Percentiles rank a stretch among this genome's conserved stretches.
These are phyloP conservation scores for Latheticus oryzae DNA, from an alignment of 2,888 invertebrate genomes.

Conservation along the genomic window DNA sequence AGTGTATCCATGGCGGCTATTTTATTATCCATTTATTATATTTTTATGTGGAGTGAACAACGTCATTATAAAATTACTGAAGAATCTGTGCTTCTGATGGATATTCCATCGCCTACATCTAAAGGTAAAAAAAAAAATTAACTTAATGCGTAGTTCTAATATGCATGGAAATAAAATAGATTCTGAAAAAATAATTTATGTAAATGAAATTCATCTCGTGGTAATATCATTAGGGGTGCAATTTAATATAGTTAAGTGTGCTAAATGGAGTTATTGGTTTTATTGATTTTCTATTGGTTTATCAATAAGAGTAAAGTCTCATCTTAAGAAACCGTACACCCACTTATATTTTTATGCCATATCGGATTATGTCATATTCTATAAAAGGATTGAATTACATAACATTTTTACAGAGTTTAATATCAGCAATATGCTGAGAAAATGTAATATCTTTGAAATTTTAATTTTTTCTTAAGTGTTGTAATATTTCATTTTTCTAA, in stretches of 20 bases:
- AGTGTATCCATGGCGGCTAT: constrained; percentile 90
- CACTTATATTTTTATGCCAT: constrained; percentile 15
- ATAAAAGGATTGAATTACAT: constrained; percentile 8
- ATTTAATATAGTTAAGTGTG: constrained; percentile 24
- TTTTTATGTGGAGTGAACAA: constrained; percentile 84
- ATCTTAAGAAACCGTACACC: constrained; percentile 18
- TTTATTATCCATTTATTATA: constrained; percentile 83
- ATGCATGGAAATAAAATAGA: no score
- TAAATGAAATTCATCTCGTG: no score
- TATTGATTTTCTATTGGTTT: constrained; percentile 30
- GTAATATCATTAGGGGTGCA: no score
- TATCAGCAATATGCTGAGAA: no score
- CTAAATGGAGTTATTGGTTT: constrained; percentile 23
- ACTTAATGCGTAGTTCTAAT: no score
- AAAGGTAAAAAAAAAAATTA: no score
- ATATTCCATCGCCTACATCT: background rate
- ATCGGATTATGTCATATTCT: background rate
- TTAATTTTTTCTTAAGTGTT: no score
- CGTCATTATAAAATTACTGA: background rate
- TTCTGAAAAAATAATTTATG: no score
- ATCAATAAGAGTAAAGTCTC: constrained; percentile 22
- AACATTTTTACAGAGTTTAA: no score
- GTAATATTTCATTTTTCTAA: no score
- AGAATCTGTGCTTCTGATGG: constrained; percentile 1
- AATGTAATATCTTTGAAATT: no score